These are phyloP conservation scores for Acipenser ruthenus DNA, from an alignment of 2,797 vertebrate genomes.

Conservation along the genomic window DNA sequence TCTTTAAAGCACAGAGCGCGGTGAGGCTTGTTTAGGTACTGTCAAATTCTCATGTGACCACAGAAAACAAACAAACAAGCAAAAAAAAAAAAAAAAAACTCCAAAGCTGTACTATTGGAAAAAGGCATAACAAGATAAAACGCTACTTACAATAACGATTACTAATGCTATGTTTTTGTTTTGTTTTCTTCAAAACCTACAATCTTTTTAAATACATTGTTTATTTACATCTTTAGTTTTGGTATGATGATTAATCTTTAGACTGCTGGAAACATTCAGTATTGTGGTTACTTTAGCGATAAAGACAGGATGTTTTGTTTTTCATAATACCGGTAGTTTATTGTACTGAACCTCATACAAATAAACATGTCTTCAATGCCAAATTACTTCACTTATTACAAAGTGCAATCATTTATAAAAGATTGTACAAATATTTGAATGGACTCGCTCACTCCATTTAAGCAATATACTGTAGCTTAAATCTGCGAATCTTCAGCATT, in stretches of 20 bases:
- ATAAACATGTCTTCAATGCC: too few species aligned
- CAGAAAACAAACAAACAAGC: slow-evolving; percentile 41
- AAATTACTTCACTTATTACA: too few species aligned
- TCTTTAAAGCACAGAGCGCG: slow-evolving; percentile 54
- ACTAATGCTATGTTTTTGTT: not conserved
- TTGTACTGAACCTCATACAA: too few species aligned
- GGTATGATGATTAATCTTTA: not conserved
- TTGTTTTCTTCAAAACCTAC: not conserved
- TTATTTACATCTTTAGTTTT: not conserved
- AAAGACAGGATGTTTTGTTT: too few species aligned
- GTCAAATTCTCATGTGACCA: slow-evolving; percentile 58
- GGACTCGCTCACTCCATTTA: too few species aligned
- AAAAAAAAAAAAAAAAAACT: slow-evolving; percentile 66
- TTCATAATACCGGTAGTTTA: too few species aligned
- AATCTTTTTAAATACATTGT: not conserved
- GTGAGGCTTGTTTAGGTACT: slow-evolving; percentile 59
- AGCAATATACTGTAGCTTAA: too few species aligned
- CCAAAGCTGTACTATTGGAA: slow-evolving; percentile 75
- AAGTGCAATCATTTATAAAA: too few species aligned
- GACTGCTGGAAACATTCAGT: slow-evolving; percentile 4
- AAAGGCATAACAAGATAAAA: slow-evolving; percentile 70
- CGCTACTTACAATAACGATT: slow-evolving; percentile 43
- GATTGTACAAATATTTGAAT: too few species aligned
- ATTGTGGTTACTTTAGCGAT: too few species aligned
- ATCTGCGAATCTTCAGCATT: too few species aligned